Evolutionary conservation across 2,797 vertebrate species (phyloP).

Genomic region (Nasua narica): DNA sequence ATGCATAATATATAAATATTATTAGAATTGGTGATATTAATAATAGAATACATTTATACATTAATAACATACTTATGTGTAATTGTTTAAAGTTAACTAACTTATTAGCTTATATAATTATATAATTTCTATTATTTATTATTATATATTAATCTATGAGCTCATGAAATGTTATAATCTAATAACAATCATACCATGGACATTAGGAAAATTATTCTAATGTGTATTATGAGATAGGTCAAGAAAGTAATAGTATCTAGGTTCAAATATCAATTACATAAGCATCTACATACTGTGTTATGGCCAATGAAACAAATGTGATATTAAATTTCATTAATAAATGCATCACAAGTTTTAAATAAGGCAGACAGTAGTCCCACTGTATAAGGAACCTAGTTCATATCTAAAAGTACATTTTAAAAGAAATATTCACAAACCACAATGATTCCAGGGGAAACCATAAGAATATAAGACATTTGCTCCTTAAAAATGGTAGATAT

Average conservation of each 20-base stretch:
- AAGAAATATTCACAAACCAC: neutral
- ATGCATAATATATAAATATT: neutral
- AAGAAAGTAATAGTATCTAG: neutral
- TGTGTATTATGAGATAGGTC: neutral
- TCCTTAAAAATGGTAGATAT: neutral
- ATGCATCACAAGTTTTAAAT: neutral
- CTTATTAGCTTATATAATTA: neutral
- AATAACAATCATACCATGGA: neutral
- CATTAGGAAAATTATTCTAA: neutral
- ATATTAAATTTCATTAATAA: neutral
- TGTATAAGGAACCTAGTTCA: neutral
- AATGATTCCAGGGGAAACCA: neutral
- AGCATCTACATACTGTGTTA: neutral
- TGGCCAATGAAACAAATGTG: neutral
- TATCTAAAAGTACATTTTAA: neutral
- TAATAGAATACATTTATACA: neutral
- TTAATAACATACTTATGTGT: neutral
- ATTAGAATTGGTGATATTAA: neutral
- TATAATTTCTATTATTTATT: neutral
- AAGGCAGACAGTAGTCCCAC: neutral
- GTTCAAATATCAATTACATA: neutral
- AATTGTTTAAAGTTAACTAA: neutral
- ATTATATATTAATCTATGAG: neutral
- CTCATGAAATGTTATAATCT: neutral
- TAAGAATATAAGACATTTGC: neutral